Percentiles rank a stretch among this genome's conserved stretches.
phyloP scores from a whole-genome alignment of 2,888 invertebrate genomes.

The Rhodophaea formosa region DNA sequence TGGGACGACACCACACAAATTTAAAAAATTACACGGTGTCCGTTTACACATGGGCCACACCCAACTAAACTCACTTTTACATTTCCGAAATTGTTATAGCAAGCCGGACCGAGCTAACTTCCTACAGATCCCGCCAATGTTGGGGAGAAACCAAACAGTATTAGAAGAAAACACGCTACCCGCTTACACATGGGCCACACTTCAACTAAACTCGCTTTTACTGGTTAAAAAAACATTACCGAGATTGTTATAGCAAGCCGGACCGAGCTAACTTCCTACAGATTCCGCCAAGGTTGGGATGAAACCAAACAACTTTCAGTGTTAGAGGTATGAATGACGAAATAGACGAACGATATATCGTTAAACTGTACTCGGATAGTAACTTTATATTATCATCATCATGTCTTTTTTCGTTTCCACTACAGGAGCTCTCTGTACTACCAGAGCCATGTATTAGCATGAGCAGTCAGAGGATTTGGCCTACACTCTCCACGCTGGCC shows the following conservation, averaged over 20 bases:
- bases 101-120: not conserved
- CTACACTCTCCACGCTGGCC: too few relatives aligned
- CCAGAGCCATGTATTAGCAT: too few relatives aligned
- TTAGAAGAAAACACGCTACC: not conserved
- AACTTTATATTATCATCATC: too few relatives aligned
- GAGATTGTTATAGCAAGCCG: not conserved
- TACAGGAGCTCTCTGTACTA: too few relatives aligned
- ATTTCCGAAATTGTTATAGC: slow-evolving; percentile 3
- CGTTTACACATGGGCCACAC: not conserved
- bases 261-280: not conserved
- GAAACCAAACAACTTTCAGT: not conserved
- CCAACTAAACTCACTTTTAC: not conserved
- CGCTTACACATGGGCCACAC: not conserved
- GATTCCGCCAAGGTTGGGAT: not conserved
- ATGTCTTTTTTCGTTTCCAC: too few relatives aligned
- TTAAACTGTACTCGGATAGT: too few relatives aligned
- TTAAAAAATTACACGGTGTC: not conserved
- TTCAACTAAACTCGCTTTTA: not conserved
- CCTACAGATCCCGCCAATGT: not conserved
- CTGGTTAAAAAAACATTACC: slow-evolving; percentile 2
- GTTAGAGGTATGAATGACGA: too few relatives aligned
- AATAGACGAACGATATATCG: too few relatives aligned
- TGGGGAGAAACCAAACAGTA: not conserved
- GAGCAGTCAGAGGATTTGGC: too few relatives aligned
- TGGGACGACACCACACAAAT: not conserved